phyloP scores from a whole-genome alignment of 1,140 invertebrate species.

The Drosophila kikkawai region DNA sequence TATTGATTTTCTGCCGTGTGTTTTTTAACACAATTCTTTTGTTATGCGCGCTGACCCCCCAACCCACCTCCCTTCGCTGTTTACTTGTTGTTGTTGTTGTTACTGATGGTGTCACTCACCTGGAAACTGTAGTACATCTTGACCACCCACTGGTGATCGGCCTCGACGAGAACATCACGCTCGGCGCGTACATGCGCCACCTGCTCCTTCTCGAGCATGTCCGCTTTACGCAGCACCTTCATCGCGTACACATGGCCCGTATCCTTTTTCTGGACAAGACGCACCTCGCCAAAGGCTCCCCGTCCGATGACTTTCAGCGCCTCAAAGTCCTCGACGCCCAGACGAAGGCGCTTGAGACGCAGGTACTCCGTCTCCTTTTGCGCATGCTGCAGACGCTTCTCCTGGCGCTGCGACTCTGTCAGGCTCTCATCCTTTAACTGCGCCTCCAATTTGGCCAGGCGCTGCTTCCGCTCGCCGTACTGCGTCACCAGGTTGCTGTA shows the following conservation, averaged over 20 bases:
- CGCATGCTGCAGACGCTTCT: conserved; percentile 97
- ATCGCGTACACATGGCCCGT: conserved; percentile 99
- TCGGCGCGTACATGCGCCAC: conserved; percentile 99
- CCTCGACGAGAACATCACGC: conserved; percentile 98
- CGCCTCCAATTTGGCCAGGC: conserved; percentile 96
- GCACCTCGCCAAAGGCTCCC: conserved; percentile 99
- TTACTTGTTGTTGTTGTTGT: conserved; percentile 10
- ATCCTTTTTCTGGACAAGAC: conserved; percentile 99
- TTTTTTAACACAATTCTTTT: conserved; percentile 63
- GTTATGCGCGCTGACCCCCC: conserved; percentile 37
- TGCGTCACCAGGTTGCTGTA: conserved; percentile 99
- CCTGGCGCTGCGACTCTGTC: conserved; percentile 93
- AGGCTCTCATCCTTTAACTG: conserved; percentile 96
- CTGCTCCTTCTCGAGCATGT: conserved; percentile 99
- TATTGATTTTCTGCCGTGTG: conserved; percentile 73
- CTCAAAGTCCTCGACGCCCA: conserved; percentile 99
- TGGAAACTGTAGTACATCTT: conserved; percentile 99
- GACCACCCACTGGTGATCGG: conserved; percentile 99
- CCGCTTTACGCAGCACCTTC: conserved; percentile 99
- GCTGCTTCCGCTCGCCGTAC: conserved; percentile 97
- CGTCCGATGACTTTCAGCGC: conserved; percentile 98
- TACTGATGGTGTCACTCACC: conserved; percentile 59
- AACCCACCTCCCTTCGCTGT: not conserved
- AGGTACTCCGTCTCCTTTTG: conserved; percentile 99
- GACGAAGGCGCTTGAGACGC: conserved; percentile 96